Evolutionary conservation across 2,888 invertebrate species (phyloP).

Genomic region (Drosophila nr. perissopoda): DNA sequence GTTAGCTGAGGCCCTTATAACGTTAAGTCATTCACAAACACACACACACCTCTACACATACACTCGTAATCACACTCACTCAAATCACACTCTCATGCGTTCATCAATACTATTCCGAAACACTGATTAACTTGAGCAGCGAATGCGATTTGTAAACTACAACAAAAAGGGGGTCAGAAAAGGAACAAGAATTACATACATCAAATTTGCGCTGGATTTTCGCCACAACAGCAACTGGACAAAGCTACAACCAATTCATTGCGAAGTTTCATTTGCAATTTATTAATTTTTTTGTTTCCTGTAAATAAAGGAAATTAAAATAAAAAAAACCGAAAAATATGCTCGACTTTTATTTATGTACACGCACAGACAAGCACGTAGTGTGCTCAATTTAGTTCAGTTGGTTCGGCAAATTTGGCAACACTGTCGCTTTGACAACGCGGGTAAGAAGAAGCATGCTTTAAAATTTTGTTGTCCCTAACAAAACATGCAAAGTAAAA

Average conservation of each 20-base stretch:
- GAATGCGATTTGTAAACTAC: slow-evolving; percentile 50
- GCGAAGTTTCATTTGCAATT: slow-evolving; percentile 70
- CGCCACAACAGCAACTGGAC: slow-evolving; percentile 47
- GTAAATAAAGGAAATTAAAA: slow-evolving; percentile 80
- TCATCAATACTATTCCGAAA: slow-evolving; percentile 66
- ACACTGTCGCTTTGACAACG: slow-evolving; percentile 55
- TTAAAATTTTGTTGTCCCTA: slow-evolving; percentile 34
- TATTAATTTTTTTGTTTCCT: slow-evolving; percentile 75
- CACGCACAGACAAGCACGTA: background rate
- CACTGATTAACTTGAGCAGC: slow-evolving; percentile 48
- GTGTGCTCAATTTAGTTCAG: background rate
- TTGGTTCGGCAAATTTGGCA: slow-evolving; percentile 26
- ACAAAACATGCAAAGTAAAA: slow-evolving; percentile 43
- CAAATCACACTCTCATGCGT: slow-evolving; percentile 40
- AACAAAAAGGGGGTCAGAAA: slow-evolving; percentile 37
- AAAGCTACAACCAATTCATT: slow-evolving; percentile 78
- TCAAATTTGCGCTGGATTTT: slow-evolving; percentile 58
- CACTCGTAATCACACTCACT: slow-evolving; percentile 20
- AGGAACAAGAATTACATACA: slow-evolving; percentile 55
- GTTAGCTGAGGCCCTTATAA: slow-evolving; percentile 61
- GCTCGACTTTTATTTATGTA: background rate
- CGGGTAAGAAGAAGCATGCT: slow-evolving; percentile 60
- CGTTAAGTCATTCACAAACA: slow-evolving; percentile 57
- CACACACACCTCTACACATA: slow-evolving; percentile 20
- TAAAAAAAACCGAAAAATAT: slow-evolving; percentile 55